A percentile compares a stretch with the other conserved stretches of the same genome.
Conservation (phyloP, 2,888 invertebrate species). For the Pachycephus smyrnensis region DNA sequence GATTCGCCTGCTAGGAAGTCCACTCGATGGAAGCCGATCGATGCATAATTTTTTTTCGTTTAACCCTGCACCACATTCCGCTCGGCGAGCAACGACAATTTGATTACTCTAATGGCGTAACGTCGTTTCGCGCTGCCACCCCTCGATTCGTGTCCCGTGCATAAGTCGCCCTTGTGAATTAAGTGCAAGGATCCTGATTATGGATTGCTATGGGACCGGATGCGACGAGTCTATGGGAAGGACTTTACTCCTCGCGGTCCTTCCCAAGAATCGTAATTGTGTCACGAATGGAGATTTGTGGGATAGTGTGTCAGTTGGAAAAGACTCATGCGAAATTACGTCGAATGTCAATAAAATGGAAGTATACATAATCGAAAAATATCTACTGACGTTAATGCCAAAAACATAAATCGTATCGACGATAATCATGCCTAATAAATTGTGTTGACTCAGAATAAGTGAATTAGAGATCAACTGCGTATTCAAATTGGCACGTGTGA, state of each 20-base stretch:
- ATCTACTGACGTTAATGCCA: background rate
- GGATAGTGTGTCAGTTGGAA: too few species aligned
- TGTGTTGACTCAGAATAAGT: background rate
- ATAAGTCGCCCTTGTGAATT: slow-evolving; percentile 13
- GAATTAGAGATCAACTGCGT: background rate
- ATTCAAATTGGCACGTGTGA: background rate
- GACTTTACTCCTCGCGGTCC: background rate
- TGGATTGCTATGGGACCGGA: background rate
- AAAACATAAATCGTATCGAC: background rate
- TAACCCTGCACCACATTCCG: slow-evolving; percentile 45
- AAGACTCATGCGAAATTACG: too few species aligned
- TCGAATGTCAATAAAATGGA: background rate
- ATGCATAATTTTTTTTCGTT: slow-evolving; percentile 46
- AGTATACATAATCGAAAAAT: background rate
- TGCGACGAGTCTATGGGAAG: background rate
- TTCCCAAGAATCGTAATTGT: background rate
- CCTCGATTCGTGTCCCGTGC: slow-evolving; percentile 13
- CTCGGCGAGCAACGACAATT: slow-evolving; percentile 46
- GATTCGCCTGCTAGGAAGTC: slow-evolving; percentile 36
- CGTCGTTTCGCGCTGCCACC: slow-evolving; percentile 38
- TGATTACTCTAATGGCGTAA: slow-evolving; percentile 61
- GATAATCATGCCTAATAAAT: background rate
- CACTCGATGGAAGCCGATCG: slow-evolving; percentile 11
- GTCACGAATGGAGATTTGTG: too few species aligned
- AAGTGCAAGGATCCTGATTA: background rate